These are phyloP conservation scores for Palythoa grandis DNA, from an alignment of 92 coral and sea anemone genomes.

Conservation along the genomic window DNA sequence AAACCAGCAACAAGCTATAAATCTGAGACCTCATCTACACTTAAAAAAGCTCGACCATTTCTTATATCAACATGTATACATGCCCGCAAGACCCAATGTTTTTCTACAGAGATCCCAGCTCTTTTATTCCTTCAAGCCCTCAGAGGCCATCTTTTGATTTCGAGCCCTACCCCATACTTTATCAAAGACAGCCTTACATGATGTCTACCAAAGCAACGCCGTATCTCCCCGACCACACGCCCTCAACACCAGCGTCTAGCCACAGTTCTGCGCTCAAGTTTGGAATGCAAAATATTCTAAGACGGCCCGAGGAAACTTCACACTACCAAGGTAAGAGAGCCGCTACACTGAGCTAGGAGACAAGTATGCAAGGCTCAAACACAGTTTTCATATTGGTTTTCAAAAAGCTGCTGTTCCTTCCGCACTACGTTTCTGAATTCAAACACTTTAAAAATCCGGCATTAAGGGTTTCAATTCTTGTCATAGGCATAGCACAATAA, in stretches of 20 bases:
- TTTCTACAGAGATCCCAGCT: conserved; percentile 34
- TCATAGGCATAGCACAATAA: background rate
- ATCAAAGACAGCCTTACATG: conserved; percentile 31
- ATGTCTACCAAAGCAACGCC: conserved; percentile 10
- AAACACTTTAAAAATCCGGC: background rate
- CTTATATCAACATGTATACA: conserved; percentile 14
- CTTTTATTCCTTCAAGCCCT: conserved; percentile 13
- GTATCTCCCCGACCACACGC: conserved; percentile 7
- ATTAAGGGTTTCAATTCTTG: background rate
- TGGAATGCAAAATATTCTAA: conserved; percentile 21
- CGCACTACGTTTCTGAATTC: too few relatives aligned
- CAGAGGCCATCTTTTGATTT: conserved; percentile 23
- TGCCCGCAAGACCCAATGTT: conserved; percentile 49
- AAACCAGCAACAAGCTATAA: background rate
- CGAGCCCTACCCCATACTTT: background rate
- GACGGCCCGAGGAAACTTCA: conserved; percentile 16
- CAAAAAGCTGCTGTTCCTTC: too few relatives aligned
- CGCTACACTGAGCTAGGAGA: background rate
- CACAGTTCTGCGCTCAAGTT: conserved; percentile 28
- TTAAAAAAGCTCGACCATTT: background rate
- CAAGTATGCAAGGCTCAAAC: background rate
- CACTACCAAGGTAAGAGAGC: conserved; percentile 23
- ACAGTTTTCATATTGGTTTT: background rate
- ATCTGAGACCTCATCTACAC: background rate
- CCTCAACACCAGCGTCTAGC: conserved; percentile 15